Evolutionary conservation across 2,888 invertebrate genomes (phyloP).

Genomic region (Eustalomyia histrio): DNA sequence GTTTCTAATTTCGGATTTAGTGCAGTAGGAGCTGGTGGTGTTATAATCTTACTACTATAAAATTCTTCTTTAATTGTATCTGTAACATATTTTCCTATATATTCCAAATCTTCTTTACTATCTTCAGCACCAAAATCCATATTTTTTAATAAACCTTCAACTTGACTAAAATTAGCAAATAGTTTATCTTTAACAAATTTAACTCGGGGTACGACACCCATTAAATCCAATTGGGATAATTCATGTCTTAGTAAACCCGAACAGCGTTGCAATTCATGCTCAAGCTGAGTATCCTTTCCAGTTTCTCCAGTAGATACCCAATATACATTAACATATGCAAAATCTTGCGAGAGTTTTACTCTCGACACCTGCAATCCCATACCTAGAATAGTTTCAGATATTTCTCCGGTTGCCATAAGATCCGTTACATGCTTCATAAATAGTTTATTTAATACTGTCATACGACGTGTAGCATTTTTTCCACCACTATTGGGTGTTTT

Average conservation of each 20-base stretch:
- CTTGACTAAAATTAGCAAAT: constrained; percentile 81
- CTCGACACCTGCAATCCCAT: constrained; percentile 86
- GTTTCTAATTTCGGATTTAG: constrained; percentile 45
- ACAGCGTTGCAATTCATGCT: constrained; percentile 81
- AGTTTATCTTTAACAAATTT: constrained; percentile 86
- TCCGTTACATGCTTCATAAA: constrained; percentile 91
- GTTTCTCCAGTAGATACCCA: constrained; percentile 84
- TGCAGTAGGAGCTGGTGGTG: constrained; percentile 73
- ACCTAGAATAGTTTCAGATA: constrained; percentile 83
- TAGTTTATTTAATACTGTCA: constrained; percentile 86
- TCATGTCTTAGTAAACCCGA: constrained; percentile 85
- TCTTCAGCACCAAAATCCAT: constrained; percentile 87
- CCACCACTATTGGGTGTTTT: constrained; percentile 48
- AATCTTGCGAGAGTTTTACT: constrained; percentile 85
- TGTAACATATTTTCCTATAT: constrained; percentile 25
- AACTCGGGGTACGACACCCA: constrained; percentile 88
- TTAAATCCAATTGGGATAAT: constrained; percentile 85
- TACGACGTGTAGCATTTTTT: constrained; percentile 82
- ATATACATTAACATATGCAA: constrained; percentile 84
- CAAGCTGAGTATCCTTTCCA: constrained; percentile 78
- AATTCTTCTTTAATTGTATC: constrained; percentile 43
- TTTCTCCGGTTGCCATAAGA: constrained; percentile 86
- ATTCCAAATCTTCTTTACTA: constrained; percentile 74
- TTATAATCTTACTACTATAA: constrained; percentile 67
- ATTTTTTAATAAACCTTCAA: constrained; percentile 82